phyloP scores from a whole-genome alignment of 2,797 vertebrate species.

The Anomalospiza imberbis region DNA sequence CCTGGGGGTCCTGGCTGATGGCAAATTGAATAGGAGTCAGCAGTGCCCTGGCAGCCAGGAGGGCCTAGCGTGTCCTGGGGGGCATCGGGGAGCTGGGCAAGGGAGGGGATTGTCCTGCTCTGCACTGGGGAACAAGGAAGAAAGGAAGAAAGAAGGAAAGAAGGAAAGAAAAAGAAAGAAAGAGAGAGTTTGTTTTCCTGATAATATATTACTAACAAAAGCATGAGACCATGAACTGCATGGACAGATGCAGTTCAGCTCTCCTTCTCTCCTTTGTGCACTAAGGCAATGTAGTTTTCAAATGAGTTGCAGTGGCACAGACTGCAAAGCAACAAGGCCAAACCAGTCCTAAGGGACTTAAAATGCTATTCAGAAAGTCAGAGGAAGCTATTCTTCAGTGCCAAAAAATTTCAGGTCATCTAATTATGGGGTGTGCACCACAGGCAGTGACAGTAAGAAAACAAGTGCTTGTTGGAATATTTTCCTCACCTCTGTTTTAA shows the following conservation, averaged over 20 bases:
- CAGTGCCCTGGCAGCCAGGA: background rate
- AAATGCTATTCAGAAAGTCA: background rate
- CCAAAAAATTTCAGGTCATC: background rate
- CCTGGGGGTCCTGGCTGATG: background rate
- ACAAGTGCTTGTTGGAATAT: background rate
- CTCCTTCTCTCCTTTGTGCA: background rate
- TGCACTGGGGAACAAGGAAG: rapidly evolving
- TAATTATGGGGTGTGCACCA: background rate
- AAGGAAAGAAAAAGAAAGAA: rapidly evolving
- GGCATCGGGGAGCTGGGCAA: rapidly evolving
- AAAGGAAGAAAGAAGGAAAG: no score
- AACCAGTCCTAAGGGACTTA: background rate
- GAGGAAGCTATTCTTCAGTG: background rate
- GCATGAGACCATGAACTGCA: background rate
- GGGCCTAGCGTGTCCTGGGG: background rate
- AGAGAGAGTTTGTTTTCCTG: background rate
- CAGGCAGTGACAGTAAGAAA: rapidly evolving
- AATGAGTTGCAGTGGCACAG: background rate
- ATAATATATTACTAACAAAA: background rate
- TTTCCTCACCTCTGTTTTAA: background rate
- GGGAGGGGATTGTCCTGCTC: background rate
- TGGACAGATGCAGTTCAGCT: background rate
- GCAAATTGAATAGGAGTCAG: background rate
- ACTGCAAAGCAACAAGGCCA: background rate
- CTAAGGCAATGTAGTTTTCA: background rate